A percentile compares a stretch with the other conserved stretches of the same genome.
Conservation (phyloP, 1,140 invertebrate genomes). For the Periplaneta americana region DNA sequence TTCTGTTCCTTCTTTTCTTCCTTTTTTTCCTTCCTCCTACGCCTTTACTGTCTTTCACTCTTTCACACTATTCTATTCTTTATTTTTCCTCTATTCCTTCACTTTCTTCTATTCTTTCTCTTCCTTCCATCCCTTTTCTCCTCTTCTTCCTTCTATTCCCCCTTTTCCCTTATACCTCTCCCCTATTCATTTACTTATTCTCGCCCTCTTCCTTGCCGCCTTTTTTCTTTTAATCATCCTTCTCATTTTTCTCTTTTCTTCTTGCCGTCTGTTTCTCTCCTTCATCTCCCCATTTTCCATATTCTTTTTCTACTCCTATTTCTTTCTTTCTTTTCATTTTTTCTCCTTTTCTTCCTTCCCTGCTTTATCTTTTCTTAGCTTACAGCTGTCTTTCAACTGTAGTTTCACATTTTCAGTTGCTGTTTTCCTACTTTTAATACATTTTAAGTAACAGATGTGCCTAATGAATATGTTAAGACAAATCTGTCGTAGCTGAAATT, state of each 20-base stretch:
- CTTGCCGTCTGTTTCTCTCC: slow-evolving; percentile 17
- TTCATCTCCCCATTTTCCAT: not conserved
- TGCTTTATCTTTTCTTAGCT: not conserved
- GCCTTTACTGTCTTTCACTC: no score
- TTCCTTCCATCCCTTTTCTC: not conserved
- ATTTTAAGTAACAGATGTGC: no score
- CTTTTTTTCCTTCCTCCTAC: no score
- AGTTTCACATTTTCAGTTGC: no score
- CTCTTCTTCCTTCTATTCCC: not conserved
- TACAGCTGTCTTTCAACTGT: not conserved
- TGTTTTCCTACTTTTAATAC: no score
- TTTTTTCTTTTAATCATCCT: slow-evolving; percentile 2
- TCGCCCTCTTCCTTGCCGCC: slow-evolving; percentile 10
- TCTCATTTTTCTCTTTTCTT: slow-evolving; percentile 17
- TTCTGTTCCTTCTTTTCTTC: no score
- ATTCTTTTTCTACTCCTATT: not conserved
- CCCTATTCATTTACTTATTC: not conserved
- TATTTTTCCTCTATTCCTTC: no score
- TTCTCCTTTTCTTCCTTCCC: not conserved
- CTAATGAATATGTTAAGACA: no score
- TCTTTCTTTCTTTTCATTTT: not conserved
- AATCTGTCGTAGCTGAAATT: no score
- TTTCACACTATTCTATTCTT: no score
- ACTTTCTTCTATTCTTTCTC: not conserved
- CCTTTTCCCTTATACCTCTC: not conserved